Evolutionary conservation across 2,888 invertebrate genomes (phyloP).

Genomic region (Eurytoma adleriae): DNA sequence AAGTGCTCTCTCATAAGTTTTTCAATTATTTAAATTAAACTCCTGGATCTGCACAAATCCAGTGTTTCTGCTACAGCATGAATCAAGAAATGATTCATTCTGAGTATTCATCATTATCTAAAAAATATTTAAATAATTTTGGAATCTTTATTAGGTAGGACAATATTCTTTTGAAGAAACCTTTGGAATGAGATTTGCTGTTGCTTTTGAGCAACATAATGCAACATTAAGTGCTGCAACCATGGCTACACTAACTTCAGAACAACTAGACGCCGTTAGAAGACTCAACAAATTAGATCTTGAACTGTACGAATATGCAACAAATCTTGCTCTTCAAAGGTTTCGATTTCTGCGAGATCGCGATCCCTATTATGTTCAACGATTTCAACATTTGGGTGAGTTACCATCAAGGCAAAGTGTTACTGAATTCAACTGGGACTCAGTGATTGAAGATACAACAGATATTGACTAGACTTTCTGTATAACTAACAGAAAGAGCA

Average conservation of each 20-base stretch:
- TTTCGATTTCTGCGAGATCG: constrained; percentile 88
- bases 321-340: constrained; percentile 90
- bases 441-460: constrained; percentile 84
- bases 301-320: constrained; percentile 95
- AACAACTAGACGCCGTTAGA: constrained; percentile 86
- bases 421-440: constrained; percentile 94
- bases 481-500: constrained; percentile 35
- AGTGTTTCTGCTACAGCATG: not conserved
- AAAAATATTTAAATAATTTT: constrained; percentile 19
- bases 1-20: no score
- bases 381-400: constrained; percentile 91
- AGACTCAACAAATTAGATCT: constrained; percentile 92
- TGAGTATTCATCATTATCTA: constrained; percentile 1
- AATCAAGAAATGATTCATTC: not conserved
- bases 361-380: constrained; percentile 88
- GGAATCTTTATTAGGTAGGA: constrained; percentile 79
- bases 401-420: constrained; percentile 85
- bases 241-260: constrained; percentile 85
- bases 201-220: constrained; percentile 95
- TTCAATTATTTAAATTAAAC: no score
- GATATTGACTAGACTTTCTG: constrained; percentile 69
- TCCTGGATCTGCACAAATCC: not conserved
- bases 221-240: constrained; percentile 91
- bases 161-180: constrained; percentile 97
- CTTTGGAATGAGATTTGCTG: constrained; percentile 92